phyloP scores from a whole-genome alignment of 2,888 invertebrate species.

The Pterostichus niger region DNA sequence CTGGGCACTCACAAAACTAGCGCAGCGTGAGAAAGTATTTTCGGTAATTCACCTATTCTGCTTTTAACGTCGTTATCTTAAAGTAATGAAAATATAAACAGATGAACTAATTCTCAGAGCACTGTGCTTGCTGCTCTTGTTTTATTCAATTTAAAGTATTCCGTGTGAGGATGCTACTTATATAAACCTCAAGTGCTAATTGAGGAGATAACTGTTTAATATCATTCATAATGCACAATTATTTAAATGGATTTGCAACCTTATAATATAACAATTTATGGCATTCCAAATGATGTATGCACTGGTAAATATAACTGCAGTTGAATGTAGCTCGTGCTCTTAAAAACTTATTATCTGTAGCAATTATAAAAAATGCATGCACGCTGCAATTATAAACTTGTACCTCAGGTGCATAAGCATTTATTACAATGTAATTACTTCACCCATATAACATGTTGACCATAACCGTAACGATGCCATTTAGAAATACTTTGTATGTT shows the following conservation, averaged over 20 bases:
- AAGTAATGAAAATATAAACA: conserved; percentile 36
- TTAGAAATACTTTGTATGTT: conserved; percentile 20
- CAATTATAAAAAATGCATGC: conserved; percentile 63
- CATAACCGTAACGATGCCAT: conserved; percentile 59
- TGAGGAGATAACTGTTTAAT: conserved; percentile 42
- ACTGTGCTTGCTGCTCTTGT: conserved; percentile 14
- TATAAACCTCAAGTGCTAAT: conserved; percentile 16
- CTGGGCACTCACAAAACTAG: conserved; percentile 24
- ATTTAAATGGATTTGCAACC: conserved; percentile 1
- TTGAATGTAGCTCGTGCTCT: conserved; percentile 49
- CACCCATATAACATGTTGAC: conserved; percentile 61
- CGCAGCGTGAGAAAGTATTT: conserved; percentile 63
- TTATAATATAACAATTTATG: conserved; percentile 28
- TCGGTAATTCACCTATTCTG: conserved; percentile 52
- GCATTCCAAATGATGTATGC: conserved; percentile 29
- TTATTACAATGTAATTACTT: conserved; percentile 61
- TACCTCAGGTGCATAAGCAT: conserved; percentile 60
- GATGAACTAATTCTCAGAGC: conserved; percentile 59
- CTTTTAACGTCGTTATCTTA: conserved; percentile 2
- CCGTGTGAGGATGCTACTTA: conserved; percentile 60
- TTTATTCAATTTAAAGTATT: conserved; percentile 60
- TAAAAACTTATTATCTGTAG: conserved; percentile 44
- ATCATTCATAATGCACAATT: neutral
- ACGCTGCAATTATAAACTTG: conserved; percentile 58
- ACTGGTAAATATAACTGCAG: conserved; percentile 43